Percentiles rank a stretch among this genome's conserved stretches.
These are phyloP conservation scores for Mesembrinibis cayennensis DNA, from an alignment of 2,113 vertebrate genomes.

Conservation along the genomic window DNA sequence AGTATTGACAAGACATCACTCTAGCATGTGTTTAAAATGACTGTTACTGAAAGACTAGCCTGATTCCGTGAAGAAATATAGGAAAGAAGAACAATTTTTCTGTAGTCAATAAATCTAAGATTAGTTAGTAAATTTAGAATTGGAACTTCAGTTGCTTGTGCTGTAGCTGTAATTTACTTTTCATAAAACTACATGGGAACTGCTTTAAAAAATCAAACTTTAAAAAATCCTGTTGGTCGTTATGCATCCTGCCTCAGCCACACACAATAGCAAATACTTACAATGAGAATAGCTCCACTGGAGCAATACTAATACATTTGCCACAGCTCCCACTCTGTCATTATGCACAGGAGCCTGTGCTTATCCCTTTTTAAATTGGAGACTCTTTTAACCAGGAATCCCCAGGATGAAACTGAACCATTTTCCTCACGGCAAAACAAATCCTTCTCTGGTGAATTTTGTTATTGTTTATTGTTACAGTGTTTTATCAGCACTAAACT, in stretches of 20 bases:
- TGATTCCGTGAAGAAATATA: background rate
- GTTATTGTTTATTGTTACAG: conserved; percentile 89
- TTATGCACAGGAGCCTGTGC: conserved; percentile 80
- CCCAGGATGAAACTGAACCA: conserved; percentile 82
- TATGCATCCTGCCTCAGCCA: conserved; percentile 84
- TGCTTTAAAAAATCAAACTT: conserved; percentile 66
- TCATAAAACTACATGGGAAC: conserved; percentile 55
- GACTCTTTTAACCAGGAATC: conserved; percentile 82
- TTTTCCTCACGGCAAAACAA: conserved; percentile 86
- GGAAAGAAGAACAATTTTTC: background rate
- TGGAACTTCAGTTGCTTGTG: conserved; percentile 23
- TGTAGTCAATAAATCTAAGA: background rate
- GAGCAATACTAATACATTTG: conserved; percentile 92
- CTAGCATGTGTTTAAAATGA: background rate
- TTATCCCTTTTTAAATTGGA: conserved; percentile 81
- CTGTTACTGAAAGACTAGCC: background rate
- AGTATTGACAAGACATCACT: background rate
- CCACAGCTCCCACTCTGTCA: conserved; percentile 81
- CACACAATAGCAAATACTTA: conserved; percentile 87
- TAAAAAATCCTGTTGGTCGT: conserved; percentile 79
- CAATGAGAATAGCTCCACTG: conserved; percentile 89
- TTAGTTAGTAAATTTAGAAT: background rate
- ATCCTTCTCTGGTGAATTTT: conserved; percentile 85
- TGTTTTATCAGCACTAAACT: conserved; percentile 95
- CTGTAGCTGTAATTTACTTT: conserved; percentile 53